Conservation (phyloP, 2,797 vertebrate species). For the Meriones psammophilus region DNA sequence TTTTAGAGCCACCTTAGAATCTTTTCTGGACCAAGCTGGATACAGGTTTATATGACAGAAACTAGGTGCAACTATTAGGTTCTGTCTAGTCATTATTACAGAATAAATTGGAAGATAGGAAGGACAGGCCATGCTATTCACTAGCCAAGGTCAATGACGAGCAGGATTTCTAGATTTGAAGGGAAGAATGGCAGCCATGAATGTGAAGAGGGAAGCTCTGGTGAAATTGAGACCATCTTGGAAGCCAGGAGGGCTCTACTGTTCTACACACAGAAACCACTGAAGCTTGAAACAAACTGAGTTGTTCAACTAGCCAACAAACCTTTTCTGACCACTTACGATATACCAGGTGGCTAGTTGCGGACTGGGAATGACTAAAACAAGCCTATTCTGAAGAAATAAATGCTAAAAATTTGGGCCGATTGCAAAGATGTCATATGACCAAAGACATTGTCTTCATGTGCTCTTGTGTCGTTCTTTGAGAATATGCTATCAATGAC, state of each 20-base stretch:
- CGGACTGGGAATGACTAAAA: background rate
- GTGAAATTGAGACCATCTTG: background rate
- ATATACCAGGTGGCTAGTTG: background rate
- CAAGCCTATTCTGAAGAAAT: constrained; percentile 3
- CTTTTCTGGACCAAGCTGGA: background rate
- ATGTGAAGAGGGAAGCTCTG: background rate
- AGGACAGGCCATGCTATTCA: background rate
- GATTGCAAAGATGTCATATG: background rate
- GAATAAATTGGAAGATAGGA: background rate
- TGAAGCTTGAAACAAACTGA: background rate
- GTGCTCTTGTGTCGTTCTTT: background rate
- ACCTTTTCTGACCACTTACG: background rate
- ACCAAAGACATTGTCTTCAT: constrained; percentile 8
- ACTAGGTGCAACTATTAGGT: background rate
- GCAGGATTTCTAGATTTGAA: constrained; percentile 12
- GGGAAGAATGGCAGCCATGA: background rate
- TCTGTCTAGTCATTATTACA: background rate
- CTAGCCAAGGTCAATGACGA: background rate
- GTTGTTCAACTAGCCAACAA: background rate
- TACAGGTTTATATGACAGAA: background rate
- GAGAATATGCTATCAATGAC: background rate
- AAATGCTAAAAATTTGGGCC: background rate
- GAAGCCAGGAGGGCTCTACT: background rate
- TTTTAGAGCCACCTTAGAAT: background rate
- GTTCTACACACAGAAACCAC: background rate